Percentiles rank a stretch among this genome's conserved stretches.
Evolutionary conservation across 1,140 invertebrate species (phyloP).

Genomic region (Camponotus pennsylvanicus): DNA sequence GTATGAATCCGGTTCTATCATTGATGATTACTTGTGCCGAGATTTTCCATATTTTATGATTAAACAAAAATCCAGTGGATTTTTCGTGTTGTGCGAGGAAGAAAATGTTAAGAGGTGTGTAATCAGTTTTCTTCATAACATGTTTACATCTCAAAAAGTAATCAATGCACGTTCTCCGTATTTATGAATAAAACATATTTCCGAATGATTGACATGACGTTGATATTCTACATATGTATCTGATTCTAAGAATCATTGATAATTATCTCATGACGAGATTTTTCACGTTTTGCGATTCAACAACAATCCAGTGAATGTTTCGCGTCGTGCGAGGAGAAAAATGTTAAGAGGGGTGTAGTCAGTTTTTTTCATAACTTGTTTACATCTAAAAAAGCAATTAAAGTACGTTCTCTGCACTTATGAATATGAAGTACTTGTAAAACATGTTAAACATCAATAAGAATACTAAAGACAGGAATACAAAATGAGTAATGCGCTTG

Average conservation of each 20-base stretch:
- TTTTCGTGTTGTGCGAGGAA: background rate
- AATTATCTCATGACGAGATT: background rate
- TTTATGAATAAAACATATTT: background rate
- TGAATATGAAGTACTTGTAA: constrained; percentile 1
- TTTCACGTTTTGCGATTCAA: background rate
- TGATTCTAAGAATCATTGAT: constrained; percentile 25
- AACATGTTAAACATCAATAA: constrained; percentile 11
- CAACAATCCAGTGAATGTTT: background rate
- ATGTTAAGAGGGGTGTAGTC: background rate
- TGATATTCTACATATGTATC: background rate
- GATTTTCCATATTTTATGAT: constrained; percentile 7
- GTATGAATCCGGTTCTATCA: background rate
- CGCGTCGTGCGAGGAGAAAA: background rate
- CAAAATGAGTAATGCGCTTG: background rate
- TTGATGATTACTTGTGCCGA: background rate
- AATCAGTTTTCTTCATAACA: constrained; percentile 10
- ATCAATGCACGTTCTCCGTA: background rate
- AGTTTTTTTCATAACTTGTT: constrained; percentile 15
- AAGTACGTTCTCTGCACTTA: background rate
- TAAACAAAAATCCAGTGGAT: background rate
- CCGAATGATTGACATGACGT: background rate
- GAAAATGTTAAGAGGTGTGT: background rate
- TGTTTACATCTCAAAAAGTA: background rate
- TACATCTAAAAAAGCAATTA: background rate
- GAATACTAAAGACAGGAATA: background rate